Evolutionary conservation across 2,797 vertebrate species (phyloP).

Genomic region (Pampus argenteus): DNA sequence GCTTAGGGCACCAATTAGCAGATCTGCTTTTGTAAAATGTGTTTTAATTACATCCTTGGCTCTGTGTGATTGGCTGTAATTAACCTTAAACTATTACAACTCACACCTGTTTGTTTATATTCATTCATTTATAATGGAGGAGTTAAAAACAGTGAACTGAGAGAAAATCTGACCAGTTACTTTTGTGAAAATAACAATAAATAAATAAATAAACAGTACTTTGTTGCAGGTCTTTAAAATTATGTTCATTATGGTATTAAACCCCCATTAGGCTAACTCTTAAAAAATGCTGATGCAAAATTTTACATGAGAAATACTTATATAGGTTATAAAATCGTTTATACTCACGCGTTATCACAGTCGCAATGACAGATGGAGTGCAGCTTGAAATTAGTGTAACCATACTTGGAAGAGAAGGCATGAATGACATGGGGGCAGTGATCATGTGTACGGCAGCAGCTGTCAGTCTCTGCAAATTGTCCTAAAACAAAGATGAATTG

Average conservation of each 20-base stretch:
- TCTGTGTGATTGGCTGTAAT: no score
- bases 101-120: not conserved
- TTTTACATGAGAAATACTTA: not conserved
- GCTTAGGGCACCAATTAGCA: no score
- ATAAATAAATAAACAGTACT: not conserved
- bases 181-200: not conserved
- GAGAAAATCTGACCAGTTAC: not conserved
- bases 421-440: slow-evolving; percentile 92
- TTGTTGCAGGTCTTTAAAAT: not conserved
- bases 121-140: not conserved
- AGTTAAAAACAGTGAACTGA: not conserved
- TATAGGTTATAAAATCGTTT: not conserved
- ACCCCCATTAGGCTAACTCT: not conserved
- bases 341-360: slow-evolving; percentile 90
- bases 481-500: slow-evolving; percentile 77
- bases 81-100: not conserved
- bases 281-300: not conserved
- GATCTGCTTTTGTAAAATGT: no score
- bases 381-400: slow-evolving; percentile 92
- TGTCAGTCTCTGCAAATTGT: slow-evolving; percentile 87
- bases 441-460: slow-evolving; percentile 92
- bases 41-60: no score
- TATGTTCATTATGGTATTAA: not conserved
- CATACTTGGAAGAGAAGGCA: slow-evolving; percentile 89
- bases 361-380: slow-evolving; percentile 92